Evolutionary conservation across 2,888 invertebrate species (phyloP).

Genomic region (Andrena fulva): DNA sequence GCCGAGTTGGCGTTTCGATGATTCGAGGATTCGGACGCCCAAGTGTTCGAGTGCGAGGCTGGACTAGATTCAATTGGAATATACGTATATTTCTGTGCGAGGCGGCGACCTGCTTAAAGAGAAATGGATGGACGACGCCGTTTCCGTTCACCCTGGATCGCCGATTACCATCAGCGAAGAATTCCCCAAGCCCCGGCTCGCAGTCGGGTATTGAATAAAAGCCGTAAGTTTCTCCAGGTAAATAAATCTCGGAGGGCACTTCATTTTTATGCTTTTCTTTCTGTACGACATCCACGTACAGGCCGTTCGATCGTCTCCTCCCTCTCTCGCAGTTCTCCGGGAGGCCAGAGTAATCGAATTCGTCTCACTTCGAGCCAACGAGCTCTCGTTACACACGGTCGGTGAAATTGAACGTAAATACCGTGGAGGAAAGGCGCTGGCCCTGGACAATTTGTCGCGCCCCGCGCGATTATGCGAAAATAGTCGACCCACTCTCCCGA

Average conservation of each 20-base stretch:
- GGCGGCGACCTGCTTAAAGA: constrained; percentile 2
- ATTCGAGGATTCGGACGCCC: too few species aligned
- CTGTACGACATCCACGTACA: constrained; percentile 68
- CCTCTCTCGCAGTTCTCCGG: constrained; percentile 11
- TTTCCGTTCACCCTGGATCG: constrained; percentile 11
- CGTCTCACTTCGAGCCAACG: constrained; percentile 68
- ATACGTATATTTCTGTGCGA: neutral
- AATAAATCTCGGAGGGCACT: constrained; percentile 60
- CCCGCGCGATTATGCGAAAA: constrained; percentile 49
- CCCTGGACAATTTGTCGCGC: constrained; percentile 26
- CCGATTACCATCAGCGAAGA: constrained; percentile 18
- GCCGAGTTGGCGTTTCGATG: too few species aligned
- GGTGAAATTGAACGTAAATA: constrained; percentile 68
- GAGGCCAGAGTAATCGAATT: constrained; percentile 59
- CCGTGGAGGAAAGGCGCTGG: constrained; percentile 31
- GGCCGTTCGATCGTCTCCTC: constrained; percentile 60
- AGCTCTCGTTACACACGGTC: constrained; percentile 69
- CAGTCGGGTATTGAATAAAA: constrained; percentile 57
- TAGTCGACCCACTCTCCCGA: constrained; percentile 20
- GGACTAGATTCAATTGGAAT: too few species aligned
- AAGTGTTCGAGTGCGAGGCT: too few species aligned
- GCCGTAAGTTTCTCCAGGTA: constrained; percentile 51
- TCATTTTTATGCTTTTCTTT: constrained; percentile 64
- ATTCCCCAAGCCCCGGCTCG: constrained; percentile 16
- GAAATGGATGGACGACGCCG: neutral